Conservation (phyloP, 2,113 vertebrate species). For the Antennarius striatus region DNA sequence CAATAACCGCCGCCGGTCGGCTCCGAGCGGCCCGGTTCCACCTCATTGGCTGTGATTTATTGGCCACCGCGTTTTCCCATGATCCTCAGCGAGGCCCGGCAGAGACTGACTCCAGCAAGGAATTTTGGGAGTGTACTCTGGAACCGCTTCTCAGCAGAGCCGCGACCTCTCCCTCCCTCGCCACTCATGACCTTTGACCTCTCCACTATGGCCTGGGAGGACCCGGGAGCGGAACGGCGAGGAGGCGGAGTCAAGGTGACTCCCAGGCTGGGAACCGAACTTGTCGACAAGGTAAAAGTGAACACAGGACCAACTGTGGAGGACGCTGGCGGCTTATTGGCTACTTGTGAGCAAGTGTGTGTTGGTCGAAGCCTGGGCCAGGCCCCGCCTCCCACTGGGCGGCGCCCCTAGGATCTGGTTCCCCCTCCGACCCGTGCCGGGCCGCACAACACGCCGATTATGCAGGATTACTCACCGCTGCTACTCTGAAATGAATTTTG, state of each 20-base stretch:
- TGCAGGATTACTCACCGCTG: not conserved
- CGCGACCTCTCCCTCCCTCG: slow-evolving; percentile 54
- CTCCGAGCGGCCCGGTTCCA: slow-evolving; percentile 62
- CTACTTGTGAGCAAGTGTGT: slow-evolving; percentile 35
- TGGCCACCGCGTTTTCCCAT: slow-evolving; percentile 65
- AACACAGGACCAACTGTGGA: slow-evolving; percentile 57
- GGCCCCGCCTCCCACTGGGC: slow-evolving; percentile 6
- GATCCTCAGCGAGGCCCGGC: slow-evolving; percentile 71
- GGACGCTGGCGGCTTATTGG: slow-evolving; percentile 47
- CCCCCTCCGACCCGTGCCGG: slow-evolving; percentile 37
- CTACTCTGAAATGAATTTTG: slow-evolving; percentile 18
- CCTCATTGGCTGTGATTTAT: slow-evolving; percentile 82
- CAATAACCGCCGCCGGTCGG: slow-evolving; percentile 55
- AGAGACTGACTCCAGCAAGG: slow-evolving; percentile 65
- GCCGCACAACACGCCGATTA: slow-evolving; percentile 34
- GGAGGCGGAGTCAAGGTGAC: slow-evolving; percentile 2
- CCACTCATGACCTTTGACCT: slow-evolving; percentile 51
- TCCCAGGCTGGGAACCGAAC: slow-evolving; percentile 22
- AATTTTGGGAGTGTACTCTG: slow-evolving; percentile 60
- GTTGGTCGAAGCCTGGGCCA: slow-evolving; percentile 28
- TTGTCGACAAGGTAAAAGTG: slow-evolving; percentile 47
- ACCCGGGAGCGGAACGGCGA: slow-evolving; percentile 25
- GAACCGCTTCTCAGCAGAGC: slow-evolving; percentile 57
- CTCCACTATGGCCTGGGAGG: slow-evolving; percentile 50
- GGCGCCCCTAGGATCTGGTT: slow-evolving; percentile 21